Evolutionary conservation across 2,113 vertebrate species (phyloP).

Genomic region (Cinclus mexicanus): DNA sequence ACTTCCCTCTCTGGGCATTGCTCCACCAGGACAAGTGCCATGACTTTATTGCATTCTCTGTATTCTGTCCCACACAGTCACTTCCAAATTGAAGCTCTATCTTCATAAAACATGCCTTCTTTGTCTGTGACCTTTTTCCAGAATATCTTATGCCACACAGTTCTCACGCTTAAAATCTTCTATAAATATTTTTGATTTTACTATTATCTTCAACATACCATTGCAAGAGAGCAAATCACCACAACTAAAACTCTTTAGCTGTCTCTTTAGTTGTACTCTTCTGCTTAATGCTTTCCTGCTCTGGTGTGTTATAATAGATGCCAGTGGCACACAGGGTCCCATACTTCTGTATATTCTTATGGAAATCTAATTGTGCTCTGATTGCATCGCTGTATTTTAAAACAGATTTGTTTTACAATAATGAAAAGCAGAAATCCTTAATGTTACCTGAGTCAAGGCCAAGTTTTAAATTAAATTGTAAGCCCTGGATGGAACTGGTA

Average conservation of each 20-base stretch:
- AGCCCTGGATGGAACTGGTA: not conserved
- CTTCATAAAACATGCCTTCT: not conserved
- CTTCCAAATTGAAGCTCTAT: not conserved
- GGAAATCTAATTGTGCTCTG: not conserved
- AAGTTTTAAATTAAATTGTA: constrained; percentile 32
- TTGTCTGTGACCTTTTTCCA: not conserved
- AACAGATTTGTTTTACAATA: not conserved
- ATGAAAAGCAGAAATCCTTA: not conserved
- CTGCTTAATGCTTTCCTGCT: not conserved
- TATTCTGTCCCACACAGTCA: not conserved
- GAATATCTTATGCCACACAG: not conserved
- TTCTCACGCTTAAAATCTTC: not conserved
- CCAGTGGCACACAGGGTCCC: not conserved
- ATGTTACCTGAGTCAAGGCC: not conserved
- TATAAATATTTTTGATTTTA: not conserved
- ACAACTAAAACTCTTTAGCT: not conserved
- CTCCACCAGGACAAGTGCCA: not conserved
- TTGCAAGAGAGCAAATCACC: not conserved
- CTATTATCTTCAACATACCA: not conserved
- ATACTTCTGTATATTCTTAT: not conserved
- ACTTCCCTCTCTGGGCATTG: not conserved
- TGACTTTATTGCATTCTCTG: not conserved
- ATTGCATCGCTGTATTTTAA: not conserved
- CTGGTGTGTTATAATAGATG: not conserved
- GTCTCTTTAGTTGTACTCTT: not conserved